Base-by-base conservation (phyloP, 1,140 invertebrate species). In the Pinna nobilis region DNA sequence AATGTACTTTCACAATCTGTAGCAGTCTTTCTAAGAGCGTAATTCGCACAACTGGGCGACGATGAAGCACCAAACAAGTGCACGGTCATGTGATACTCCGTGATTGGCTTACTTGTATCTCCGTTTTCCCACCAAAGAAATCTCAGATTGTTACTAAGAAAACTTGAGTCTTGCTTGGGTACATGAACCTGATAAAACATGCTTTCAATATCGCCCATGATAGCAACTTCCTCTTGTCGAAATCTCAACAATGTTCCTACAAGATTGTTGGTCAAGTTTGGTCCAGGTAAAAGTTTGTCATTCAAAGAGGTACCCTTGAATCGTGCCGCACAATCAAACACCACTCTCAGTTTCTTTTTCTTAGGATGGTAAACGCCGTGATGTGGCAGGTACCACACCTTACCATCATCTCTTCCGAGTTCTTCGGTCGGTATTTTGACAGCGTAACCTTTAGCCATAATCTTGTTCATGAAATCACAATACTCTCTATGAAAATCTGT, bases 361-460 rank as follows among this genome's bases (percentile, higher is more conserved):
- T 71, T 47, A 2, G 53, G 60, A 33, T 79, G 69, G 32, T 63
- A 67, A 28, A 77, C 77, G 7, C 70, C 65, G 47, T 81, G 77
- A 39, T 81, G 77, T 28, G 77, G 47, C 13, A 83, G 28, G 35
- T 79, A 81, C 79, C 81, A 81, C 39, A 69, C 59, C 33, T n/a
- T 7, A 15, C 67, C 67, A 63, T 71, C 70, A 41, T 28, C n/a
- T 41, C 47, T 37, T 32, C 41, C 15, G 18, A 60, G 33, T 9
- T 60, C 23, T 25, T 49, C 37, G 23, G 41, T 32, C 13, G 47
- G 57, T 1, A 74, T 60, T 15, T 30, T 39, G 9, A 65, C 57
- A 35, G 44, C 65, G 30, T 70, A 70, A 55, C 57, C 51, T 59
- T 55, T 41, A 23, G 67, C 39, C 20, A 76, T 18, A 18, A 72